Evolutionary conservation across 2,113 vertebrate genomes (phyloP), one percentile per base, ranked within the genome.

Genomic region (Mungos mungo): DNA sequence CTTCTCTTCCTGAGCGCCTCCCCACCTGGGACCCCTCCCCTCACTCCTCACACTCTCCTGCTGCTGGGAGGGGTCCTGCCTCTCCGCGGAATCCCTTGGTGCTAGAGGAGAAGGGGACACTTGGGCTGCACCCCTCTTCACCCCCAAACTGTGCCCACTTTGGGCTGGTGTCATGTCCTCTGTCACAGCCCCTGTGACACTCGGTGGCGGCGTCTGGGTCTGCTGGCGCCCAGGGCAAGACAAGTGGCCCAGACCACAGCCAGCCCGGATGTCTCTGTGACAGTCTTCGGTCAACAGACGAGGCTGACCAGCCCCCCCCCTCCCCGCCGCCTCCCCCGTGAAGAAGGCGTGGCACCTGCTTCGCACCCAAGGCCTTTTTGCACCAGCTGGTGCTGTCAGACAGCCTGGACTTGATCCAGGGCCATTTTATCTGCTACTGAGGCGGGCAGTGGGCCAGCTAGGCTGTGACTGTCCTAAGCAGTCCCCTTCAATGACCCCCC

Each of bases 81-180:
- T 45, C 45, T 21, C 21, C 0, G 0, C 2, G 14, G 33, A 63
- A 12, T 16, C 27, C 63, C 72, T 12, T 35, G 72, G 5, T 21
- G 52, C 60, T 29, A 57, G 35, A 0, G 21, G 71, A 57, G 9
- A 68, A 27, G 25, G 11, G 23, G 29, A 57, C 21, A 29, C 1
- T 35, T 25, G 31, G 29, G 47, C 21, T 4, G 0, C n/a, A 54
- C 54, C 23, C 5, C 45, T 77, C 35, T 74, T 29, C 38, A 1
- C 21, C 29, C 72, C 72, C 14, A 68, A 68, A 79, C 19, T 6
- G 25, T 29, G 11, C 1, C 3, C 45, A 27, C 45, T 27, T 3
- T 66, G 60, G 91, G n/a, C n/a, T 13, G 72, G 41, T 3, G 41
- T n/a, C 41, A 19, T 25, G 18, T 41, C 41, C 60, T 54, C 66